Base-by-base conservation (phyloP, 2,797 vertebrate species). In the Pelobates cultripes region DNA sequence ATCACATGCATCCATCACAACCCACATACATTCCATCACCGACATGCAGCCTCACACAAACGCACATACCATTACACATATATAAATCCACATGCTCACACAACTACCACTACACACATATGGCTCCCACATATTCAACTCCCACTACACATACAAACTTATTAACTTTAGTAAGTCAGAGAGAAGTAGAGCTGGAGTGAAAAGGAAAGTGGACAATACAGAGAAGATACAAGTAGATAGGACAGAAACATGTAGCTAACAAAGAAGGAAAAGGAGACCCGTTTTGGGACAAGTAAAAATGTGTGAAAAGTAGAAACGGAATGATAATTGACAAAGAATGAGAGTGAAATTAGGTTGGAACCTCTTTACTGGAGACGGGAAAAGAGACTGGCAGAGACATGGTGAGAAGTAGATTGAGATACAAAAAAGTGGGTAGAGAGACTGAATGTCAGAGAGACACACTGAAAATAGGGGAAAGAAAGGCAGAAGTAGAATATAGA, bases 161-260 rank as follows among this genome's bases (percentile, higher is more conserved):
- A 28, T 28, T 28, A 28, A 28, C 28, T 28, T 28, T 28, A 28
- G 28, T 28, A 28, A 2, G 28, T 28, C 28, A 28, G 28, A 28
- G 28, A 28, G 28, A 28, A 28, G 28, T 28, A 28, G 28, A 28
- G 28, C 0, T 4, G 3, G 74, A 71, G 15, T 43, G 57, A 44
- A 86, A 80, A 3, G 84, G 73, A n/a, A 55, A 17, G 17, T 75
- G n/a, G 15, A 43, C 40, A 72, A 45, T 44, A 72, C 53, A 45
- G 47, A 55, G 53, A 45, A 45, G 53, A 72, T 45, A 17, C 53
- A 72, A 45, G 45, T 53, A 72, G 45, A 17, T 40, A 72, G 70
- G 70, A 72, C 53, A 45, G 47, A 55, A 72, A 45, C 45, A 72
- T 53, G 45, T 44, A 72, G 53, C 45, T 44, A 72, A 72, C 45